These are phyloP conservation scores for Willisornis vidua DNA, from an alignment of 2,113 vertebrate genomes.

Conservation along the genomic window DNA sequence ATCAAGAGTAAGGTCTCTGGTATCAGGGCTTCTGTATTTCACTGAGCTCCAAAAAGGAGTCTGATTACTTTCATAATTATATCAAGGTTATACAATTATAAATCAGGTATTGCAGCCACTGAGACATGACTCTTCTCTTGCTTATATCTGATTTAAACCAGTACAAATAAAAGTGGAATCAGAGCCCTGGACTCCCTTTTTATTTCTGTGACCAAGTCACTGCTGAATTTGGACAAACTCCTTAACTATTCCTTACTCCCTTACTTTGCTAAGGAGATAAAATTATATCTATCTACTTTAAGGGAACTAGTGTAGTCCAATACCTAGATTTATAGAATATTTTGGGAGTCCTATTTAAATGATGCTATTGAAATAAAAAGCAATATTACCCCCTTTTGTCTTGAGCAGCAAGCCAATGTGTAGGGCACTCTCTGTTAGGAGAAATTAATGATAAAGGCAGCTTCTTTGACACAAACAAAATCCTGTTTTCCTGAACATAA, in stretches of 20 bases:
- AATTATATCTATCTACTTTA: background rate
- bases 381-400: background rate
- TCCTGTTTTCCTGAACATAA: background rate
- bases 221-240: background rate
- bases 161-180: background rate
- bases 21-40: background rate
- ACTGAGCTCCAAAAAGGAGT: background rate
- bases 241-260: background rate
- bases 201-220: background rate
- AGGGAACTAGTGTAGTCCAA: background rate
- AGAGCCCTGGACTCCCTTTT: background rate
- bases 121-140: background rate
- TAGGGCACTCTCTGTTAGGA: background rate
- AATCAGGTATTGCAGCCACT: background rate
- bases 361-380: background rate
- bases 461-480: background rate
- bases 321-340: background rate
- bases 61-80: background rate
- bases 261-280: background rate
- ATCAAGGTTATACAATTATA: too few relatives aligned
- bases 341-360: background rate
- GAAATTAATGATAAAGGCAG: background rate
- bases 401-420: background rate
- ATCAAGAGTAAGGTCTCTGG: background rate
- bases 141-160: background rate